phyloP scores from a whole-genome alignment of 2,888 invertebrate species.

The Drosophila quinaria region DNA sequence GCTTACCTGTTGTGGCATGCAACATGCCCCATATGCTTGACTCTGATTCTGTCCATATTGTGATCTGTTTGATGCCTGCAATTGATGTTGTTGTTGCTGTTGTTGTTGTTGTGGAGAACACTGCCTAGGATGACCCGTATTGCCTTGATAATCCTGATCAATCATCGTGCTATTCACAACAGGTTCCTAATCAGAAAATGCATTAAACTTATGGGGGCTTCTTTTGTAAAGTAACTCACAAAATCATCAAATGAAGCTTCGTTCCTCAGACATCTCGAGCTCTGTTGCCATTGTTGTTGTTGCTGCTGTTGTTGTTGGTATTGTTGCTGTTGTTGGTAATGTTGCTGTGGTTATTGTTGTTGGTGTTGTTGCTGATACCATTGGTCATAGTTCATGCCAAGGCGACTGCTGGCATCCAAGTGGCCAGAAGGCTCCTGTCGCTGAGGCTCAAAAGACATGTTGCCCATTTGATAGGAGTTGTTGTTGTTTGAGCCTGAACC shows the following conservation, averaged over 20 bases:
- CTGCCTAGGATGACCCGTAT: constrained; percentile 11
- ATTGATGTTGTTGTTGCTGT: neutral
- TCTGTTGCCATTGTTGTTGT: constrained; percentile 1
- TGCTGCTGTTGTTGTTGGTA: constrained; percentile 21
- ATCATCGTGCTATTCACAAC: constrained; percentile 53
- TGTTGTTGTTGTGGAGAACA: constrained; percentile 4
- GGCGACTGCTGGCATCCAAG: constrained; percentile 1
- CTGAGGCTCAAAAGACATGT: neutral
- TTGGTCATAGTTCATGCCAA: constrained; percentile 25
- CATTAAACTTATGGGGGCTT: constrained; percentile 1
- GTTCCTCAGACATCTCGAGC: neutral
- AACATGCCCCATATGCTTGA: constrained; percentile 5
- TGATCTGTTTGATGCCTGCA: neutral
- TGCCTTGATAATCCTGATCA: constrained; percentile 9
- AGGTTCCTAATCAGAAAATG: constrained; percentile 44
- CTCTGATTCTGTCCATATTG: constrained; percentile 11
- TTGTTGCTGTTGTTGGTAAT: neutral
- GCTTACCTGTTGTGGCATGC: constrained; percentile 29
- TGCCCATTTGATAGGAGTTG: neutral
- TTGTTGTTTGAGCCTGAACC: neutral
- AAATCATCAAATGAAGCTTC: constrained; percentile 26
- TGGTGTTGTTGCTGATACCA: constrained; percentile 18
- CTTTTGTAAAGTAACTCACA: constrained; percentile 34
- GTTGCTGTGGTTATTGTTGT: constrained; percentile 20
- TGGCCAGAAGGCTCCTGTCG: neutral